Base-by-base conservation (phyloP, 2,113 vertebrate genomes). In the Pachyramphus minor region DNA sequence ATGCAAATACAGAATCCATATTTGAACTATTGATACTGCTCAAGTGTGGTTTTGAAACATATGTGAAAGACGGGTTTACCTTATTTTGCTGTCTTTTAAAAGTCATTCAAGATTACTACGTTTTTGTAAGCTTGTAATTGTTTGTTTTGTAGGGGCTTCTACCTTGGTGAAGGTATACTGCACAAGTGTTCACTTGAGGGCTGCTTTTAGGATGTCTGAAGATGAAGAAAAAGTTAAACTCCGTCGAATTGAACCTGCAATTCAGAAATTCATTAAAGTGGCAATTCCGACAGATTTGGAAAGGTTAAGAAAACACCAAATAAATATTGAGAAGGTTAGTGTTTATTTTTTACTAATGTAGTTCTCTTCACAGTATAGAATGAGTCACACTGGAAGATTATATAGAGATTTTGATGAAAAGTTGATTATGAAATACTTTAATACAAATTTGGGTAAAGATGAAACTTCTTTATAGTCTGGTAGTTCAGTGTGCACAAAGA, bases 221-320 rank as follows among this genome's bases (percentile, higher is more conserved):
- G 98, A 99, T 95, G 97, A 98, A 42, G 98, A 98, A 91, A 99
- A 98, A 96, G 97, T 99, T 97, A 99, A 98, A 64, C 97, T 99
- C 90, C 98, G 99, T 92, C 99, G 99, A 82, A 98, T 99, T 47
- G 99, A 99, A 93, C 98, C 98, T 52, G 98, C 99, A 9, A 98
- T 99, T 96, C 98, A 99, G 95, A 99, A 99, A 96, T 99, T 99
- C 92, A 98, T 99, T 96, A 99, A 99, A 98, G 99, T 99, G 96
- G 99, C 99, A 88, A 98, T 99, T 82, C 99, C 99, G 92, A 99
- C 99, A 41, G 99, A 99, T 97, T 97, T 99, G 98, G 99, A 99
- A 89, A 98, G 99, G 86, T 97, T 99, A 93, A 98, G 98, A 92
- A 99, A 99, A 90, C 99, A 99, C 96, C 99, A 99, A 93, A 98